Conservation (phyloP, 2,113 vertebrate species). For the Dendropsophus ebraccatus region DNA sequence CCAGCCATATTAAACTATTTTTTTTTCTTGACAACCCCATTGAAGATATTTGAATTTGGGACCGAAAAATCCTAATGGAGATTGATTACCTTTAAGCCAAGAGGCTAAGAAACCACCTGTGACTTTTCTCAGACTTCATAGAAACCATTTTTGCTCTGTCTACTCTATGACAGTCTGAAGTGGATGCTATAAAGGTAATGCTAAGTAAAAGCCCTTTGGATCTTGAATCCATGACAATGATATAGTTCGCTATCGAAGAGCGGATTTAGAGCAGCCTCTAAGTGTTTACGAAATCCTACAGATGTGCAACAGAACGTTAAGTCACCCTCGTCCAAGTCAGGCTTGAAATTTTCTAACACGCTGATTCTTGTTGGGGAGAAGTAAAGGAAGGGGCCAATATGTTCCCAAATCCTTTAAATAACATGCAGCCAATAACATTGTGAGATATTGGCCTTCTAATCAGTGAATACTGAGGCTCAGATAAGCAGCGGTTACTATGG, state of each 20-base stretch:
- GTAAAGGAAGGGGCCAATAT: background rate
- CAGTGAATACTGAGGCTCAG: background rate
- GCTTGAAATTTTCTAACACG: background rate
- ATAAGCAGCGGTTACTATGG: slow-evolving; percentile 31
- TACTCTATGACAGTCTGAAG: background rate
- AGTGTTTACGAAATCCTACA: background rate
- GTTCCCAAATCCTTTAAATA: slow-evolving; percentile 3
- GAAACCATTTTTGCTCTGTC: background rate
- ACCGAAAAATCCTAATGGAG: no score
- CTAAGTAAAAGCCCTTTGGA: background rate
- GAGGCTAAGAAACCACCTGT: background rate
- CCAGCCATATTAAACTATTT: no score
- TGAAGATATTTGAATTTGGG: no score
- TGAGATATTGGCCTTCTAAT: slow-evolving; percentile 23
- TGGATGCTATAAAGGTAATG: background rate
- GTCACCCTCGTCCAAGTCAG: background rate
- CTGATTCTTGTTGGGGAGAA: background rate
- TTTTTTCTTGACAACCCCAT: no score
- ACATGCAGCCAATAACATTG: background rate
- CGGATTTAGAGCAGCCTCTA: background rate
- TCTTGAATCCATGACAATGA: background rate
- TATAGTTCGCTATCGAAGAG: no score
- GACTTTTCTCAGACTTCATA: background rate
- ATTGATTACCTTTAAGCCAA: background rate
- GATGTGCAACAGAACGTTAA: background rate